Evolutionary conservation across 2,888 invertebrate genomes (phyloP).

Genomic region (Morpho achilles): DNA sequence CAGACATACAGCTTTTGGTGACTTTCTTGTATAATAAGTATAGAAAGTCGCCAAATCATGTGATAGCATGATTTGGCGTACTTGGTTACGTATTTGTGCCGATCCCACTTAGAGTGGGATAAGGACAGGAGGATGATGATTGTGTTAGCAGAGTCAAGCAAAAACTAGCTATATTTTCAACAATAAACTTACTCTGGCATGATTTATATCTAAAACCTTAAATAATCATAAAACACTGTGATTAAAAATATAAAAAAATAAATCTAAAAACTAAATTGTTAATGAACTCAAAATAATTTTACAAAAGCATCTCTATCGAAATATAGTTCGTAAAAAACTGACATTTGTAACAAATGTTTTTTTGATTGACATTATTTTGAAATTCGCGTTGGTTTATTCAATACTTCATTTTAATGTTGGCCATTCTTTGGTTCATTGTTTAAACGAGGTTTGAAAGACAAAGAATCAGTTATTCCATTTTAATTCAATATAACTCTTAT

Average conservation of each 20-base stretch:
- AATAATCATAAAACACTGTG: conserved; percentile 39
- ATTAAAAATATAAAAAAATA: conserved; percentile 41
- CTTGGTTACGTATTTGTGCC: too few relatives aligned
- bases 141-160: not conserved
- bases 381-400: conserved; percentile 12
- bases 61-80: too few relatives aligned
- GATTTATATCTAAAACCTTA: conserved; percentile 47
- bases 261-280: conserved; percentile 61
- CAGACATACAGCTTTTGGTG: too few relatives aligned
- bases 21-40: not conserved
- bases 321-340: conserved; percentile 51
- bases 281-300: conserved; percentile 64
- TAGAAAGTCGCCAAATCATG: too few relatives aligned
- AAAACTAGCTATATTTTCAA: not conserved
- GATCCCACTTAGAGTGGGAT: too few relatives aligned
- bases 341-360: conserved; percentile 38
- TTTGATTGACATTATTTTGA: conserved; percentile 27
- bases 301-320: conserved; percentile 64
- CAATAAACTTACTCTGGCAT: conserved; percentile 66
- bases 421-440: not conserved
- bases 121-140: too few relatives aligned
- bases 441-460: too few relatives aligned
- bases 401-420: not conserved
- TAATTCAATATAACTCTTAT: too few relatives aligned
- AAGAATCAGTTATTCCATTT: too few relatives aligned